Conservation (phyloP, 2,888 invertebrate genomes). For the Pterobdella sp. region DNA sequence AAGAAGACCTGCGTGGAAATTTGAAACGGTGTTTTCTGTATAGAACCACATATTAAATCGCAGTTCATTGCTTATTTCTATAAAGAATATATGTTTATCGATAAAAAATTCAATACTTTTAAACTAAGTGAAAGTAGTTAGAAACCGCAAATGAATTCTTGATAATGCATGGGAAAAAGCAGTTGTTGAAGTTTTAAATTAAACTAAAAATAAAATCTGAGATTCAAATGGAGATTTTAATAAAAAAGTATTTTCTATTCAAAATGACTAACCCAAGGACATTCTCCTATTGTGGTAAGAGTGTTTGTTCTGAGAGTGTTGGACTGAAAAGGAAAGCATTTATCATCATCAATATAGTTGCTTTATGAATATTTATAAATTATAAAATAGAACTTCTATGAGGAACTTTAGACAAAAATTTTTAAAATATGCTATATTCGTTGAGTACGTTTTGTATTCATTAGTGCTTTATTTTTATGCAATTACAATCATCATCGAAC, state of each 20-base stretch:
- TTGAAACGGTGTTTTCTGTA: not conserved
- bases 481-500: too few relatives aligned
- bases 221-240: too few relatives aligned
- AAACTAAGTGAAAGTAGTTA: not conserved
- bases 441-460: too few relatives aligned
- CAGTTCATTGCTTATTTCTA: not conserved
- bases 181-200: too few relatives aligned
- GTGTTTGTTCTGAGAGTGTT: slow-evolving; percentile 14
- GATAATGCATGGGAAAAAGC: too few relatives aligned
- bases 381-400: not conserved
- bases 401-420: not conserved
- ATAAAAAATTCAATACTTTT: not conserved
- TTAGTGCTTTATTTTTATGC: too few relatives aligned
- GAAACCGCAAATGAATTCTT: not conserved
- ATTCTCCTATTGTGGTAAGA: slow-evolving; percentile 17
- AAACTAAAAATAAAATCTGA: too few relatives aligned
- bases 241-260: too few relatives aligned
- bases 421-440: not conserved
- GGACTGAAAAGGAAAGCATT: slow-evolving; percentile 2
- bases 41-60: not conserved
- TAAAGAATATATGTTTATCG: not conserved
- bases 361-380: not conserved
- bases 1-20: slow-evolving; percentile 31
- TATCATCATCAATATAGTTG: not conserved
- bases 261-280: slow-evolving; percentile 17